Evolutionary conservation across 2,888 invertebrate genomes (phyloP), one percentile per base, ranked within the genome.

Genomic region (Ormyrus pomaceus): DNA sequence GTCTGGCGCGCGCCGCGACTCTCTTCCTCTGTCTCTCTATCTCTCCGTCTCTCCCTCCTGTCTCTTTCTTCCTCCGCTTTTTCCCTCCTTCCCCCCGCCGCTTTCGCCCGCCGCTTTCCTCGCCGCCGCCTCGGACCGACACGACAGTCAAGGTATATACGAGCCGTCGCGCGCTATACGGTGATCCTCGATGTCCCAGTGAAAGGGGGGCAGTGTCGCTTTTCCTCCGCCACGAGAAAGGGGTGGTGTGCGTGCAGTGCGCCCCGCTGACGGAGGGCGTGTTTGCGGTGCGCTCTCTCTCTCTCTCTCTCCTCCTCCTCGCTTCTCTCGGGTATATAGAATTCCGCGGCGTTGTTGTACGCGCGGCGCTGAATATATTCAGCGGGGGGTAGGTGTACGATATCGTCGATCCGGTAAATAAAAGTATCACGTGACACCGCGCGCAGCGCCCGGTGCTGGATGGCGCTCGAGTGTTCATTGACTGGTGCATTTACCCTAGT

Each of bases 1-100:
- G 87, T 84, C 85, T 85, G 82, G 70, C 73, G 48, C 65, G 77
- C 64, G 77, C 53, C 19, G 50, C 80, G 51, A 75, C 51, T 61
- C 76, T 50, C 51, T 53, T 51, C 10, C 11, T 53, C n/a, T 46
- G 19, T 56, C 56, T 48, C 68, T 53, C 11, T 66, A 19, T 50
- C 66, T 34, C 7, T 61, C 9, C 6, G 0, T 59, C n/a, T 58
- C 6, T 59, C 19, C 8, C 55, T 48, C 9, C n/a, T 13, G 2
- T 58, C 9, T 13, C 11, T 56, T 5, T 11, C n/a, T 56, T 46
- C 8, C n/a, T 8, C 9, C 56, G 19, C 4, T 55, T 48, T 48
- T 3, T 34, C 34, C 34, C 34, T 34, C 34, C 34, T 34, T 34
- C 34, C 34, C 34, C 4, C 34, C 34, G 34, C 34, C 34, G 34